phyloP scores from a whole-genome alignment of 2,888 invertebrate species.

The Drosophila pseudotalamancana region DNA sequence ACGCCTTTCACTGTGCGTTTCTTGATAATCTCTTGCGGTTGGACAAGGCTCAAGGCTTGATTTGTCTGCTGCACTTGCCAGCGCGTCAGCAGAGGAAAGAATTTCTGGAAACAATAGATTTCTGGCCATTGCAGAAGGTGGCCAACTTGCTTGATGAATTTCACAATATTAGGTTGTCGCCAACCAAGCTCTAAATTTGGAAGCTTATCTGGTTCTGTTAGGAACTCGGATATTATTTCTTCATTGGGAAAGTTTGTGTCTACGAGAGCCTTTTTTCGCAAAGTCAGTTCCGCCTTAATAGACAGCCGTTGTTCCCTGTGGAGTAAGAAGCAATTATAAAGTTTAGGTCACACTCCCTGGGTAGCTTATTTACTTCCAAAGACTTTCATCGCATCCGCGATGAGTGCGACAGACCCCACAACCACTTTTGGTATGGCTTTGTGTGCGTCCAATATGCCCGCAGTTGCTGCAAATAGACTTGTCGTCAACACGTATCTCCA shows the following conservation, averaged over 20 bases:
- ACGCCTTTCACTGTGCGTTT: constrained; percentile 86
- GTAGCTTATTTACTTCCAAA: constrained; percentile 86
- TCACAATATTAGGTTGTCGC: constrained; percentile 88
- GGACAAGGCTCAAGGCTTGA: constrained; percentile 72
- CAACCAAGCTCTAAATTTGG: constrained; percentile 86
- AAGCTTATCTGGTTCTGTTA: constrained; percentile 86
- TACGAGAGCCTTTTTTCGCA: constrained; percentile 88
- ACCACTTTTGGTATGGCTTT: constrained; percentile 87
- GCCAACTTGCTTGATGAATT: constrained; percentile 89
- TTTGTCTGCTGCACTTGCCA: constrained; percentile 87
- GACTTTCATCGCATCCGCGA: constrained; percentile 87
- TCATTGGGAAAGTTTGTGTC: constrained; percentile 89
- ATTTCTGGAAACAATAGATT: constrained; percentile 91
- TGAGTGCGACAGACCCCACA: constrained; percentile 88
- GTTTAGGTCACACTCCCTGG: too few species aligned
- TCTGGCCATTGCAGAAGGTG: constrained; percentile 90
- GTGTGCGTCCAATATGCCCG: constrained; percentile 88
- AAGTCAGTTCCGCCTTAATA: constrained; percentile 88
- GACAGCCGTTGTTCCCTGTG: constrained; percentile 86
- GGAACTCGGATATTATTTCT: constrained; percentile 90
- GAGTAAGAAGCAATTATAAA: background rate
- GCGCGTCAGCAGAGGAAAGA: constrained; percentile 90
- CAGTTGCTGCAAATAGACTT: constrained; percentile 89
- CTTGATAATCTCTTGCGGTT: constrained; percentile 86
- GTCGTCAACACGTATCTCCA: constrained; percentile 85